Evolutionary conservation across 2,888 invertebrate species (phyloP).

Genomic region (Drosophila histrio): DNA sequence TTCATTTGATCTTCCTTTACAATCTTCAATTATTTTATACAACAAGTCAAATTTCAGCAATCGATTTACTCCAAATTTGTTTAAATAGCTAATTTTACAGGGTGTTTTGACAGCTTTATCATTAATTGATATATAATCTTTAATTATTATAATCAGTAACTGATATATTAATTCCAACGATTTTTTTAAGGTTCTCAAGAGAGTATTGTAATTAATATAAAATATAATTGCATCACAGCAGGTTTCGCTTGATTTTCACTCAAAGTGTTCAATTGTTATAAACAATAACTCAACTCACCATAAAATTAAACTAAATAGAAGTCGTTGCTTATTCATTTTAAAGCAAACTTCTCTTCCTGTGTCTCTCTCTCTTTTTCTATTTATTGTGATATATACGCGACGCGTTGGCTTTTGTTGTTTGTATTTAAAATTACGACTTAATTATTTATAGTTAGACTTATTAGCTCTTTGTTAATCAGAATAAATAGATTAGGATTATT

Average conservation of each 20-base stretch:
- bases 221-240: not conserved
- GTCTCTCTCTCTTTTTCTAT: not conserved
- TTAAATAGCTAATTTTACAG: too few relatives aligned
- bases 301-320: slow-evolving; percentile 77
- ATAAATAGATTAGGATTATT: slow-evolving; percentile 71
- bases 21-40: too few relatives aligned
- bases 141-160: not conserved
- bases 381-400: slow-evolving; percentile 21
- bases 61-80: too few relatives aligned
- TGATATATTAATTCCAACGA: too few relatives aligned
- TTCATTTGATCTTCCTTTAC: too few relatives aligned
- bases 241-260: not conserved
- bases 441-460: slow-evolving; percentile 76
- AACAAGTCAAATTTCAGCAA: too few relatives aligned
- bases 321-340: slow-evolving; percentile 72
- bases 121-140: not conserved
- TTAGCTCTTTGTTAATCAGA: slow-evolving; percentile 73
- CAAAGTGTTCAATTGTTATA: not conserved
- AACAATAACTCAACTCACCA: slow-evolving; percentile 70
- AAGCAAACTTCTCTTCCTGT: slow-evolving; percentile 41
- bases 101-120: too few relatives aligned
- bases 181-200: too few relatives aligned
- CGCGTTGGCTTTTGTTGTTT: slow-evolving; percentile 39
- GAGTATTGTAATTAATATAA: not conserved
- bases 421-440: slow-evolving; percentile 71